Evolutionary conservation across 30 jellyfish, hydroid and myxozoan genomes (phyloP).

Genomic region (Chrysaora quinquecirrha): DNA sequence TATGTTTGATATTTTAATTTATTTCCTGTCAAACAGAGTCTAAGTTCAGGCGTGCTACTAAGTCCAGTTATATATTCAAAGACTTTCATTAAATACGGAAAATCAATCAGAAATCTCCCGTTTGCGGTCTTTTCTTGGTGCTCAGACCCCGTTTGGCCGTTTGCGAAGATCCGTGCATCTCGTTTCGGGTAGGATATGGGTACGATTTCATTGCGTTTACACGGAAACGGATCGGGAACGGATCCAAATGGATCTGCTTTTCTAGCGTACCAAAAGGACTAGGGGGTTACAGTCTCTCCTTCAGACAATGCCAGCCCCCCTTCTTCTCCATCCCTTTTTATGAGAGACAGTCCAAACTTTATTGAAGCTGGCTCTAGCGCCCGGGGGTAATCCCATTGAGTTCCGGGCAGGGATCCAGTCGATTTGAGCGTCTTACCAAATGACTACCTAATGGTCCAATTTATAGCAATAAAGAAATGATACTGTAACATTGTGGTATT

Average conservation of each 20-base stretch:
- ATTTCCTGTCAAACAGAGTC: slow-evolving; percentile 23
- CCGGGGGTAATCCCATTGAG: too few relatives aligned
- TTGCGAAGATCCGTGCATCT: not conserved
- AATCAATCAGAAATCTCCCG: not conserved
- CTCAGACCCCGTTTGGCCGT: not conserved
- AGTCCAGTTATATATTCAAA: not conserved
- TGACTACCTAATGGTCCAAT: too few relatives aligned
- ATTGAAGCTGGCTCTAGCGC: too few relatives aligned
- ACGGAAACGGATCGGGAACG: too few relatives aligned
- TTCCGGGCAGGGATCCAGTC: too few relatives aligned
- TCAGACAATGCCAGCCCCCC: not conserved
- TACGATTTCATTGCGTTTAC: too few relatives aligned
- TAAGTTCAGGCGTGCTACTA: not conserved
- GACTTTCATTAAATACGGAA: not conserved
- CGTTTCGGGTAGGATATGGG: not conserved
- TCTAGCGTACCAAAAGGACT: too few relatives aligned
- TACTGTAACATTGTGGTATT: too few relatives aligned
- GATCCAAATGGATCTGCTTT: too few relatives aligned
- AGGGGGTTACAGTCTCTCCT: not conserved
- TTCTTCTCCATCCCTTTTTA: not conserved
- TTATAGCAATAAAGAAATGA: too few relatives aligned
- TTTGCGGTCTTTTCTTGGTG: not conserved
- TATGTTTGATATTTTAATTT: slow-evolving; percentile 4
- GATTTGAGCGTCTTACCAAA: too few relatives aligned
- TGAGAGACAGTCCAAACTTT: too few relatives aligned